These are phyloP conservation scores for Margaritifera margaritifera DNA, from an alignment of 2,888 invertebrate species.

Conservation along the genomic window DNA sequence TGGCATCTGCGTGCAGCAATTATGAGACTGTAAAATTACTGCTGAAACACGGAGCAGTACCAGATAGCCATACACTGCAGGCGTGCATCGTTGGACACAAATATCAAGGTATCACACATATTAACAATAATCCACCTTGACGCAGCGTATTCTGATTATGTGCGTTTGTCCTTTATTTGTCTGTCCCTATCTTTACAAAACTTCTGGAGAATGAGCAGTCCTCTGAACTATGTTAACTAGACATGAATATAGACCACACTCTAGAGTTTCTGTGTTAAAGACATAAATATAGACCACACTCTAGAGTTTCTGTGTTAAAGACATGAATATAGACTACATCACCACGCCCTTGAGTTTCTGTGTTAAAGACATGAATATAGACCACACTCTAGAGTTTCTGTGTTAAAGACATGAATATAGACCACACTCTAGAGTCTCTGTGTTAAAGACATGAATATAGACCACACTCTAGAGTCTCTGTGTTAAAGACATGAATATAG, in stretches of 20 bases:
- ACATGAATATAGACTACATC: no score
- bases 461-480: no score
- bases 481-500: background rate
- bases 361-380: no score
- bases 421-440: no score
- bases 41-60: slow-evolving; percentile 14
- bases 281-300: no score
- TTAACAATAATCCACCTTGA: no score
- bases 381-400: background rate
- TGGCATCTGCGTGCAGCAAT: slow-evolving; percentile 31
- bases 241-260: no score
- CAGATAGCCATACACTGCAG: slow-evolving; percentile 16
- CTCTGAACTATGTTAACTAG: background rate
- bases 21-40: slow-evolving; percentile 23
- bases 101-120: slow-evolving; percentile 10
- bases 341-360: no score
- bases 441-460: background rate
- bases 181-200: background rate
- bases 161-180: no score
- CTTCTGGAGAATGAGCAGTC: slow-evolving; percentile 4
- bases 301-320: no score
- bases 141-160: no score
- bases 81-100: slow-evolving; percentile 23
- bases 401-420: background rate
- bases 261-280: no score